Percentiles rank a stretch among this genome's conserved stretches.
phyloP scores from a whole-genome alignment of 1,140 invertebrate genomes.

The Apocrypta bakeri region DNA sequence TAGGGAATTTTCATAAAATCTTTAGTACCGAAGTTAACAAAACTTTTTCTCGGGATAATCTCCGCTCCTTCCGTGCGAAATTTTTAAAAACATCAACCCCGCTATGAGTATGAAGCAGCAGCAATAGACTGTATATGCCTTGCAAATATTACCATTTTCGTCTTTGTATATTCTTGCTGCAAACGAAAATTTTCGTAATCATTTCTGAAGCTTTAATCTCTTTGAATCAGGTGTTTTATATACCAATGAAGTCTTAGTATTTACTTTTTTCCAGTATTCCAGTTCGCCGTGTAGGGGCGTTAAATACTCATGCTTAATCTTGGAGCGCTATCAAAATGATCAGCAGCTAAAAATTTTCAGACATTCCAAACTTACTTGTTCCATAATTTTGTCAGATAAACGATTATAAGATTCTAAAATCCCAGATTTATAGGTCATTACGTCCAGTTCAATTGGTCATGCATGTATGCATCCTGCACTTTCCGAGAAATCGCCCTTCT shows the following conservation, averaged over 20 bases:
- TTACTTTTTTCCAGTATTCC: no score
- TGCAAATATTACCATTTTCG: background rate
- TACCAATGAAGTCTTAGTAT: no score
- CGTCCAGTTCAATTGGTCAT: slow-evolving; percentile 44
- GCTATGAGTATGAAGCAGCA: background rate
- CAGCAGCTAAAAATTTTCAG: slow-evolving; percentile 36
- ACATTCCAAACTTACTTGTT: slow-evolving; percentile 19
- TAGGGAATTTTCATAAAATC: background rate
- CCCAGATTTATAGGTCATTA: slow-evolving; percentile 31
- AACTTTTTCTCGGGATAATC: background rate
- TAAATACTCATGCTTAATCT: slow-evolving; percentile 32
- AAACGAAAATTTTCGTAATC: background rate
- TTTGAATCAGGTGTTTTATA: slow-evolving; percentile 2
- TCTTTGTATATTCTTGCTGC: background rate
- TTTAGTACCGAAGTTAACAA: background rate
- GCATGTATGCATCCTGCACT: slow-evolving; percentile 38
- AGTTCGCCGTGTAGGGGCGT: background rate
- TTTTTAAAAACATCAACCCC: background rate
- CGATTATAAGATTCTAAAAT: slow-evolving; percentile 20
- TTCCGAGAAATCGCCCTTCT: slow-evolving; percentile 50
- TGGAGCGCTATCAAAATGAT: slow-evolving; percentile 18
- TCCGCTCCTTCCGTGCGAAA: background rate
- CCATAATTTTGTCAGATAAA: slow-evolving; percentile 32
- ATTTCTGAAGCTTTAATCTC: background rate
- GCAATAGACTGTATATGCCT: background rate